A percentile compares a stretch with the other conserved stretches of the same genome.
These are phyloP conservation scores for Pterophyllum scalare DNA, from an alignment of 2,113 vertebrate genomes.

Conservation along the genomic window DNA sequence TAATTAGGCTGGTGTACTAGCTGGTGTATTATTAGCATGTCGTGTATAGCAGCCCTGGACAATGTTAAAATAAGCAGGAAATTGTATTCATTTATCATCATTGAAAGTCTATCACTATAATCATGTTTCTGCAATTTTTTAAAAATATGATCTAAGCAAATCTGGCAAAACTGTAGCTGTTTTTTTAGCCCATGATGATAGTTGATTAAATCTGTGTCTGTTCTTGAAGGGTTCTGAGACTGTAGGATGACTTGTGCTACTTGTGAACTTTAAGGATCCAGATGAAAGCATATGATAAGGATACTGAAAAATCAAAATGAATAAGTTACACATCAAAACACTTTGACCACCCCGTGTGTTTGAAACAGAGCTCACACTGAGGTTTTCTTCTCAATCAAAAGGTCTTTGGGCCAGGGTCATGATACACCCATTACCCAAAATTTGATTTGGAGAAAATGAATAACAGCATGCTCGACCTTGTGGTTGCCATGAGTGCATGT, in stretches of 20 bases:
- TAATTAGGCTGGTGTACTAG: neutral
- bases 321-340: neutral
- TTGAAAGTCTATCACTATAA: neutral
- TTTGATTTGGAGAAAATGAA: conserved; percentile 64
- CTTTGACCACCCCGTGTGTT: neutral
- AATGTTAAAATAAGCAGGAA: neutral
- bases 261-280: neutral
- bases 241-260: neutral
- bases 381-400: neutral
- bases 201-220: too few relatives aligned
- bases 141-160: too few relatives aligned
- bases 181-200: too few relatives aligned
- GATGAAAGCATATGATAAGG: neutral
- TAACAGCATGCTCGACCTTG: conserved; percentile 57
- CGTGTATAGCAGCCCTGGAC: neutral
- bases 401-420: neutral
- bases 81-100: neutral
- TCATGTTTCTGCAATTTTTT: neutral
- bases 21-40: neutral
- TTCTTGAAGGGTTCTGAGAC: neutral
- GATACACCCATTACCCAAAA: conserved; percentile 25
- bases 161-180: neutral
- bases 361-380: neutral
- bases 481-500: conserved; percentile 63
- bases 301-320: conserved; percentile 2